Evolutionary conservation across 1,140 invertebrate genomes (phyloP), one percentile per base, ranked within the genome.

Genomic region (Tenebrio molitor): DNA sequence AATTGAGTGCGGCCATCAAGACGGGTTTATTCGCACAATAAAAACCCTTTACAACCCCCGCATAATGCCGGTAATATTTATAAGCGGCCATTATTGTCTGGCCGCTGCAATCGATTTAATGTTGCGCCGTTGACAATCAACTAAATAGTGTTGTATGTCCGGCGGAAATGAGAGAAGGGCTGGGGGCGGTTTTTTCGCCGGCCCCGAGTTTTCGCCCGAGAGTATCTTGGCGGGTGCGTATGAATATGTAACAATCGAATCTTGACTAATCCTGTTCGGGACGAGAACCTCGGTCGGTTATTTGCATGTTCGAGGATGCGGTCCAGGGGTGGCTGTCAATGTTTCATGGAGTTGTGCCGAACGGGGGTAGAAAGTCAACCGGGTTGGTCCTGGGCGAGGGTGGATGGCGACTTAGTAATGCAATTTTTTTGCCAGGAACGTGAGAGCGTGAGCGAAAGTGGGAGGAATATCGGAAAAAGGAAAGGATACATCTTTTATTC

Each of bases 301-400:
- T 50, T 50, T 50, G 17, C 44, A 50, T 50, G 23, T 50, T 50
- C 23, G 19, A 50, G 5, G 23, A 17, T 7, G 23, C 44, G 17
- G 44, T 14, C 16, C 44, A 50, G 36, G 12, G 29, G 29, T 33
- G 12, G 3, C 7, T 17, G 44, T 50, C 19, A 50, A 50, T 50
- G 23, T 50, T 50, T 50, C 23, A 50, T 50, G 44, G 19, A 50
- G 16, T 50, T 50, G 19, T 50, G 23, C 44, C 44, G 44, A 50
- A 50, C 5, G 44, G 44, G 44, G 23, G 23, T 21, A 19, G 6
- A 50, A 50, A 50, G 44, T 50, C 44, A 50, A 50, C 44, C n/a
- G n/a, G n/a, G n/a, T n/a, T n/a, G n/a, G n/a, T n/a, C n/a, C n/a
- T n/a, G n/a, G n/a, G n/a, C n/a, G n/a, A n/a, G n/a, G n/a, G n/a